Conservation (phyloP, 2,797 vertebrate genomes). For the Amblyopsis hoosieri region DNA sequence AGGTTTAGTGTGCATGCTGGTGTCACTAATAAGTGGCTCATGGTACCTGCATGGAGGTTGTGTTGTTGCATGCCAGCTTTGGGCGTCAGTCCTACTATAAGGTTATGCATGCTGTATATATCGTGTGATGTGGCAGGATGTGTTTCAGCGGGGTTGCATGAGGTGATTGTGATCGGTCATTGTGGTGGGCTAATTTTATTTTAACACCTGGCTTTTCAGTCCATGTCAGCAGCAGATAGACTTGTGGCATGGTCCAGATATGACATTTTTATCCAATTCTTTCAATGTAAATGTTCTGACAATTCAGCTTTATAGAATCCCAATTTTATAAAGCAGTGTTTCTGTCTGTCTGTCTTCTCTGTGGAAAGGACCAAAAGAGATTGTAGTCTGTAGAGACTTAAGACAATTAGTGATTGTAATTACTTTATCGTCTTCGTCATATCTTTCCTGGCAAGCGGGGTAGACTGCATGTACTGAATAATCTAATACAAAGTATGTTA, state of each 20-base stretch:
- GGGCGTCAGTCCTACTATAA: constrained; percentile 53
- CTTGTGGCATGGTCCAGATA: no score
- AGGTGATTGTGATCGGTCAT: constrained; percentile 12
- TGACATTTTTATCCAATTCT: no score
- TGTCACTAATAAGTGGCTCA: constrained; percentile 47
- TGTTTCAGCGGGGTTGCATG: not conserved
- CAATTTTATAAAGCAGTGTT: not conserved
- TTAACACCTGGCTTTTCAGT: no score
- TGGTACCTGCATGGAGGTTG: constrained; percentile 57
- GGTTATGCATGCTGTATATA: constrained; percentile 45
- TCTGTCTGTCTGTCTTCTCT: not conserved
- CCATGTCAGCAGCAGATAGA: no score
- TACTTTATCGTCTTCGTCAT: constrained; percentile 1
- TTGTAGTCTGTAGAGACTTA: not conserved
- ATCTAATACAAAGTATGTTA: constrained; percentile 1
- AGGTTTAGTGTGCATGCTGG: constrained; percentile 55
- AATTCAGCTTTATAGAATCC: not conserved
- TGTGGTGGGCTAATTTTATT: not conserved
- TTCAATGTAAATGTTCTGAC: no score
- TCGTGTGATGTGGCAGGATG: not conserved
- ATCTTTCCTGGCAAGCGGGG: not conserved
- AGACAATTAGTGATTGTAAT: not conserved
- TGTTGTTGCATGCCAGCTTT: constrained; percentile 62
- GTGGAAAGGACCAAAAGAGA: not conserved
- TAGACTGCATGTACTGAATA: not conserved